These are phyloP conservation scores for Platysteira castanea DNA, from an alignment of 2,113 vertebrate species.

Conservation along the genomic window DNA sequence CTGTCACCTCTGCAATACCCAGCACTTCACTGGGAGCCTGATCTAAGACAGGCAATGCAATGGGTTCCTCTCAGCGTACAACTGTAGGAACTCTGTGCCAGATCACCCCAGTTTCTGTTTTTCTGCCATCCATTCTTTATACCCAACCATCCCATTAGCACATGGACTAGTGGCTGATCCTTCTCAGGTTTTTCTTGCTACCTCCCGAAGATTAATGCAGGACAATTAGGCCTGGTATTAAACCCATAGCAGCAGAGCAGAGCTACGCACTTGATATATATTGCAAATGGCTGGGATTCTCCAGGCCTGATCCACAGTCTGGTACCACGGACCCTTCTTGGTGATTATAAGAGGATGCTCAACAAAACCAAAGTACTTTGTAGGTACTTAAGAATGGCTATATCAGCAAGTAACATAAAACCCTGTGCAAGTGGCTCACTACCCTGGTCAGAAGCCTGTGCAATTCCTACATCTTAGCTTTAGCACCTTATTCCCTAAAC, in stretches of 20 bases:
- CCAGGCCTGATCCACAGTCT: not conserved
- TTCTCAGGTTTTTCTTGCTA: not conserved
- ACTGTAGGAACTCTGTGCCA: not conserved
- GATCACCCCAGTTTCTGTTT: not conserved
- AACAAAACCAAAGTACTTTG: not conserved
- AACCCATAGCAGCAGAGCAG: not conserved
- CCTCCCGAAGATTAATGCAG: not conserved
- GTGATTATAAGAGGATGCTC: not conserved
- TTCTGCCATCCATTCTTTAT: not conserved
- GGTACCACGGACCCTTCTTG: not conserved
- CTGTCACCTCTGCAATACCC: not conserved
- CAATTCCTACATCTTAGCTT: not conserved
- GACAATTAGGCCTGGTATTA: not conserved
- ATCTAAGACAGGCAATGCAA: not conserved
- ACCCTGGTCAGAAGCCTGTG: not conserved
- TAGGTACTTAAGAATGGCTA: not conserved
- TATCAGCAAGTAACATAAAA: not conserved
- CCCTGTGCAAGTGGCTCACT: not conserved
- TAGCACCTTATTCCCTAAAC: not conserved
- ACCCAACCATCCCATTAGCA: not conserved
- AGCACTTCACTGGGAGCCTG: not conserved
- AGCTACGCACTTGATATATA: not conserved
- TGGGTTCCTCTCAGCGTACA: not conserved
- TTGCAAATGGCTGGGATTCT: not conserved
- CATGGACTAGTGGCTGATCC: not conserved